phyloP scores from a whole-genome alignment of 2,797 vertebrate genomes.

The Podargus strigoides region DNA sequence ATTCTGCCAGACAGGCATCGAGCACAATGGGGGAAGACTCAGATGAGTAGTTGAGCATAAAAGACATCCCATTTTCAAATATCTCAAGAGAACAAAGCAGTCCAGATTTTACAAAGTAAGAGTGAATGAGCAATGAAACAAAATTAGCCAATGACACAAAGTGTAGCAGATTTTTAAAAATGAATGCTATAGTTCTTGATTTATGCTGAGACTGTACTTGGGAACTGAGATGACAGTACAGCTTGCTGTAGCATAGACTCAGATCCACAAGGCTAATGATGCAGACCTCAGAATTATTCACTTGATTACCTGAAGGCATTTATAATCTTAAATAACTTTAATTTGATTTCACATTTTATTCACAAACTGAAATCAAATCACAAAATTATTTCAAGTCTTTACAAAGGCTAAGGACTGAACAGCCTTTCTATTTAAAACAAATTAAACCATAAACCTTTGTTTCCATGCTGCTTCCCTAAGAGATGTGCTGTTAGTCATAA shows the following conservation, averaged over 20 bases:
- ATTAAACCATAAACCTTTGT: constrained; percentile 39
- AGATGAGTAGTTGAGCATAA: background rate
- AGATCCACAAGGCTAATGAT: background rate
- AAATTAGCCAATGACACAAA: background rate
- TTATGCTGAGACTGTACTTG: background rate
- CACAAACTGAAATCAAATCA: constrained; percentile 18
- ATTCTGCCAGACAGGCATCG: background rate
- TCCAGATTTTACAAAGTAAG: background rate
- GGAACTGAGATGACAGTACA: background rate
- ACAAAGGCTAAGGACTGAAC: background rate
- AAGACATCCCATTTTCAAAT: background rate
- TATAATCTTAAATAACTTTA: constrained; percentile 25
- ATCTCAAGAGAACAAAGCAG: background rate
- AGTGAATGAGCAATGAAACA: background rate
- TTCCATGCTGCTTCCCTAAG: background rate
- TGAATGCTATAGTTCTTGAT: background rate
- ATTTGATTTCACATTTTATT: constrained; percentile 33
- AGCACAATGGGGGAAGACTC: background rate
- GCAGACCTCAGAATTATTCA: background rate
- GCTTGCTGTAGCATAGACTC: background rate
- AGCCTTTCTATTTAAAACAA: constrained; percentile 32
- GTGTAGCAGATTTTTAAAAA: background rate
- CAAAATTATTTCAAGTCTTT: constrained; percentile 32
- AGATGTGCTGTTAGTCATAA: constrained; percentile 13
- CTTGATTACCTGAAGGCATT: background rate